A percentile compares a stretch with the other conserved stretches of the same genome.
Conservation (phyloP, 1,140 invertebrate genomes). For the Aporrectodea caliginosa region DNA sequence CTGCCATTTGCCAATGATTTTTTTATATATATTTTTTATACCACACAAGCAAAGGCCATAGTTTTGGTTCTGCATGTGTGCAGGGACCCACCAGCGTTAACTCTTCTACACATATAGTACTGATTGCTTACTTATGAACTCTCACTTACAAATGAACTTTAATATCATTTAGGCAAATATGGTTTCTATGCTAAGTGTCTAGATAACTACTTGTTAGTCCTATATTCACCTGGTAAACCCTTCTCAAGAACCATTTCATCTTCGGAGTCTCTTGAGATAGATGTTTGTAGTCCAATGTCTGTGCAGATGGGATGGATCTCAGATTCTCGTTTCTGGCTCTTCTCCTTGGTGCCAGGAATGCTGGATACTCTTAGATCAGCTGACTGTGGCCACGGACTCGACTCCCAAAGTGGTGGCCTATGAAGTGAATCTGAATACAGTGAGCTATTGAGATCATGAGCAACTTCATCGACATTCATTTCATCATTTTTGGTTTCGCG, state of each 20-base stretch:
- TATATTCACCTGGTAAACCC: not conserved
- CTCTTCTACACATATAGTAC: not conserved
- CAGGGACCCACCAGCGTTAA: no score
- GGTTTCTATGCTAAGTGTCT: no score
- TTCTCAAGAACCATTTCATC: not conserved
- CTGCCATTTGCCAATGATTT: no score
- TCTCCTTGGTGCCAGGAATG: not conserved
- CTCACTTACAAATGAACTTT: not conserved
- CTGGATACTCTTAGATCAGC: not conserved
- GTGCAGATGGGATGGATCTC: not conserved
- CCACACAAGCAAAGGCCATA: no score
- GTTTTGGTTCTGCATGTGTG: no score
- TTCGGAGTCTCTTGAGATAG: not conserved
- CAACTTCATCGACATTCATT: not conserved
- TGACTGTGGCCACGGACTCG: not conserved
- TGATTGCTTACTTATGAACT: not conserved
- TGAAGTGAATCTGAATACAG: not conserved
- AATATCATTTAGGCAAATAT: no score
- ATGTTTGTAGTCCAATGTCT: not conserved
- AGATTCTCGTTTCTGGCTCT: not conserved
- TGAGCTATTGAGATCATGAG: not conserved
- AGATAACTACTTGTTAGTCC: not conserved
- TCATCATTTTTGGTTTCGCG: no score
- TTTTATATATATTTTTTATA: no score
- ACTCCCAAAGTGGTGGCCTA: not conserved